Evolutionary conservation across 1,140 invertebrate species (phyloP).

Genomic region (Hycleus cichorii): DNA sequence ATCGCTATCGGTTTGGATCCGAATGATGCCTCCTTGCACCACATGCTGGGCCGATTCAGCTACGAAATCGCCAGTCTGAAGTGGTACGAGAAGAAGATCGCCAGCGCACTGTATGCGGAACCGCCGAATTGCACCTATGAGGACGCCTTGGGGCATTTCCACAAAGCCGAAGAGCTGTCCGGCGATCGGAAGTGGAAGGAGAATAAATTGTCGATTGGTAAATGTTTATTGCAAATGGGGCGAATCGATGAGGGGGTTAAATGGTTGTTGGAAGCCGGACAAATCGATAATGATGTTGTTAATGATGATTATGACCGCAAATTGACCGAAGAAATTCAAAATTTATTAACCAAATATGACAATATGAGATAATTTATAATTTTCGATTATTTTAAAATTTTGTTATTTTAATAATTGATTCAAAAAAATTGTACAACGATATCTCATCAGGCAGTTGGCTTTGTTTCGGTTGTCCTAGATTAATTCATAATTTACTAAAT

Average conservation of each 20-base stretch:
- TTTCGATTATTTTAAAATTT: too few relatives aligned
- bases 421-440: too few relatives aligned
- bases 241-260: conserved; percentile 48
- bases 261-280: conserved; percentile 40
- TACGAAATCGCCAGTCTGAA: conserved; percentile 64
- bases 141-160: conserved; percentile 60
- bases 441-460: too few relatives aligned
- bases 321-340: too few relatives aligned
- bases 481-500: too few relatives aligned
- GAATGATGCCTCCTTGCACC: conserved; percentile 57
- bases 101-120: conserved; percentile 58
- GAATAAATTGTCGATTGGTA: conserved; percentile 63
- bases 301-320: too few relatives aligned
- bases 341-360: too few relatives aligned
- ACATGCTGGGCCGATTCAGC: conserved; percentile 61
- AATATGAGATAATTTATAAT: too few relatives aligned
- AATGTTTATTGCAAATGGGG: conserved; percentile 54
- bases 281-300: conserved; percentile 16
- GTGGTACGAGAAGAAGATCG: conserved; percentile 65
- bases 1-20: conserved; percentile 59
- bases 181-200: conserved; percentile 54
- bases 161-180: conserved; percentile 56
- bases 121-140: conserved; percentile 56
- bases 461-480: too few relatives aligned
- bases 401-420: too few relatives aligned